These are phyloP conservation scores for Acanthurus lineatus DNA, from an alignment of 2,797 vertebrate species.

Conservation along the genomic window DNA sequence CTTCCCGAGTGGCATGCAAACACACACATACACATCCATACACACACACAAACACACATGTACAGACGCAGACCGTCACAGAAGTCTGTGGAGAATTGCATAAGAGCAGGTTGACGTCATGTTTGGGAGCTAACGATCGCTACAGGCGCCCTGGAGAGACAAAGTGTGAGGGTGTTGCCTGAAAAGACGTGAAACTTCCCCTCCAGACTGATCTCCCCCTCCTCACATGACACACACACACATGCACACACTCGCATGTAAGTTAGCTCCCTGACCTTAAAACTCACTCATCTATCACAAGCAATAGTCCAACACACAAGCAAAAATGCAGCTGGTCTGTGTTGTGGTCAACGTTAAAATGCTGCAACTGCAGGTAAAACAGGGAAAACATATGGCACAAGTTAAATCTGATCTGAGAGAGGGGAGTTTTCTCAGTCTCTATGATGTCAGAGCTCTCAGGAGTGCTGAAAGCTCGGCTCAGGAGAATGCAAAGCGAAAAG, in stretches of 20 bases:
- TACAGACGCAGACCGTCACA: constrained; percentile 45
- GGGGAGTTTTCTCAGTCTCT: constrained; percentile 53
- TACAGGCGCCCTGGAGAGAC: constrained; percentile 43
- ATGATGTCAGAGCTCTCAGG: constrained; percentile 59
- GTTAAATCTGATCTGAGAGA: constrained; percentile 51
- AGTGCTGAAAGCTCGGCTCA: constrained; percentile 40
- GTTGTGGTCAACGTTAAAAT: neutral
- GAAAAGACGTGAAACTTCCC: constrained; percentile 49
- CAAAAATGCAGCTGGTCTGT: constrained; percentile 5
- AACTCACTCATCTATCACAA: constrained; percentile 23
- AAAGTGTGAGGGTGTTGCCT: constrained; percentile 66
- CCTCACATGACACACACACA: constrained; percentile 4
- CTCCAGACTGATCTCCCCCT: constrained; percentile 9
- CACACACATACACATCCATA: neutral
- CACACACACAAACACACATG: constrained; percentile 36
- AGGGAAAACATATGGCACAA: constrained; percentile 59
- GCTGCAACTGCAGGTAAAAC: constrained; percentile 41
- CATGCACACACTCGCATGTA: constrained; percentile 23
- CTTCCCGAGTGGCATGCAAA: constrained; percentile 56
- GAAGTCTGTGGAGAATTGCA: constrained; percentile 67
- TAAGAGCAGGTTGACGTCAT: constrained; percentile 70
- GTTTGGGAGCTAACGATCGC: constrained; percentile 51
- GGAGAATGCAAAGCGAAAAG: constrained; percentile 12
- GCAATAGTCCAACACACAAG: neutral
- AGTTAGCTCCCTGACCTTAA: neutral